Percentiles rank a stretch among this genome's conserved stretches.
Conservation (phyloP, 2,113 vertebrate species). For the Halichoerus grypus region DNA sequence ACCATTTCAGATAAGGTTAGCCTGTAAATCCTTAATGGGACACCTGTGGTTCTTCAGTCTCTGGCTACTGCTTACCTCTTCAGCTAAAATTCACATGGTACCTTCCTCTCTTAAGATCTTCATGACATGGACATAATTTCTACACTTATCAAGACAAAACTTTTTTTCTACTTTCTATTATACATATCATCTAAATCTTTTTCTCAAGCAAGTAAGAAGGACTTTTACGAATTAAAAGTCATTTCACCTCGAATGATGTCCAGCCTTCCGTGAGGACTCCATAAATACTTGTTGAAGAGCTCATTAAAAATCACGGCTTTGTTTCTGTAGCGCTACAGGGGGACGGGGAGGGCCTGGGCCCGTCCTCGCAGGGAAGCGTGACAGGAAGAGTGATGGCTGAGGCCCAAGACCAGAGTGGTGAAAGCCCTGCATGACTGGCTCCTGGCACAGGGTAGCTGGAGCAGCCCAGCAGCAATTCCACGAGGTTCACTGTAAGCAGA, state of each 20-base stretch:
- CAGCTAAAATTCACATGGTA: rapidly evolving
- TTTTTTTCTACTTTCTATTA: neutral
- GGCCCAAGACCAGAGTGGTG: rapidly evolving
- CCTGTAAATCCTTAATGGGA: neutral
- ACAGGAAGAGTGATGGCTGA: neutral
- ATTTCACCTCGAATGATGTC: neutral
- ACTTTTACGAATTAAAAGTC: constrained; percentile 24
- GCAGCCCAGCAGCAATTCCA: neutral
- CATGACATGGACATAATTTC: neutral
- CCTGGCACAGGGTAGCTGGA: neutral
- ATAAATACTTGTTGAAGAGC: neutral
- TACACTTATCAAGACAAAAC: neutral
- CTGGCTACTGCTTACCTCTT: neutral
- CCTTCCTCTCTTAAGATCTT: neutral
- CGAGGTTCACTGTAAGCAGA: neutral
- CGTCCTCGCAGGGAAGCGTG: neutral
- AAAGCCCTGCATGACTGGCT: rapidly evolving
- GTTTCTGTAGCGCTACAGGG: neutral
- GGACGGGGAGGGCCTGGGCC: neutral
- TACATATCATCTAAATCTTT: neutral
- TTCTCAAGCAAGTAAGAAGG: neutral
- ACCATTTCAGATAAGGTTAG: neutral
- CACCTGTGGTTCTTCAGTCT: neutral
- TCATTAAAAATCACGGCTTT: neutral
- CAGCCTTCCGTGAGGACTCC: neutral